phyloP scores from a whole-genome alignment of 2,888 invertebrate species.

The Sarcophaga carnaria region DNA sequence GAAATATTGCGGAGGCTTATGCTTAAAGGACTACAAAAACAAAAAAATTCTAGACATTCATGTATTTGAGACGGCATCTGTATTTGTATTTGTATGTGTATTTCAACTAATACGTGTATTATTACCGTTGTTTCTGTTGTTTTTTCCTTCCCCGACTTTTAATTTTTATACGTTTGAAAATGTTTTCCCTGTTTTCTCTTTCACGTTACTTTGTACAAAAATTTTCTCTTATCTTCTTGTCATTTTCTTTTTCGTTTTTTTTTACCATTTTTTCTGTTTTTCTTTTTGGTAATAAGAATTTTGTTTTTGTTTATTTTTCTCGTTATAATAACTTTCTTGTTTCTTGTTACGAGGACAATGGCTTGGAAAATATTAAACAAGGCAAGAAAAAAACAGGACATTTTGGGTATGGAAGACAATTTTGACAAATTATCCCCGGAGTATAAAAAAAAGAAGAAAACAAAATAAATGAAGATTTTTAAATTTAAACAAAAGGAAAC shows the following conservation, averaged over 20 bases:
- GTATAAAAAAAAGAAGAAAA: background rate
- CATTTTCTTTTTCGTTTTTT: background rate
- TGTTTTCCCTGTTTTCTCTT: background rate
- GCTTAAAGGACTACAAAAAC: background rate
- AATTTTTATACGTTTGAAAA: background rate
- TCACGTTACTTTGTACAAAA: no score
- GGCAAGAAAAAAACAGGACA: background rate
- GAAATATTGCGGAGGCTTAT: background rate
- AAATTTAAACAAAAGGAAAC: conserved; percentile 1
- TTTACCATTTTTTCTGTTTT: conserved; percentile 2
- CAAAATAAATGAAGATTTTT: conserved; percentile 30
- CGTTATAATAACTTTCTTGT: conserved; percentile 9
- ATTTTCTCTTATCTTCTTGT: conserved; percentile 6
- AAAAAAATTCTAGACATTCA: background rate
- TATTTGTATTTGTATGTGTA: background rate
- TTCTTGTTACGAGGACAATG: conserved; percentile 4
- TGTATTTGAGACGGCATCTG: background rate
- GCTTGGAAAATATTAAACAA: background rate
- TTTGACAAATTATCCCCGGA: conserved; percentile 44
- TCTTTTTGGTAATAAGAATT: conserved; percentile 18
- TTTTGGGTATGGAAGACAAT: conserved; percentile 29
- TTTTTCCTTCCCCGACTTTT: background rate
- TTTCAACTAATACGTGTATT: background rate
- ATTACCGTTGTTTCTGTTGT: background rate
- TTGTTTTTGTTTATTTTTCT: conserved; percentile 7